These are phyloP conservation scores for Mesaphorura yosii DNA, from an alignment of 1,140 invertebrate genomes.

Conservation along the genomic window DNA sequence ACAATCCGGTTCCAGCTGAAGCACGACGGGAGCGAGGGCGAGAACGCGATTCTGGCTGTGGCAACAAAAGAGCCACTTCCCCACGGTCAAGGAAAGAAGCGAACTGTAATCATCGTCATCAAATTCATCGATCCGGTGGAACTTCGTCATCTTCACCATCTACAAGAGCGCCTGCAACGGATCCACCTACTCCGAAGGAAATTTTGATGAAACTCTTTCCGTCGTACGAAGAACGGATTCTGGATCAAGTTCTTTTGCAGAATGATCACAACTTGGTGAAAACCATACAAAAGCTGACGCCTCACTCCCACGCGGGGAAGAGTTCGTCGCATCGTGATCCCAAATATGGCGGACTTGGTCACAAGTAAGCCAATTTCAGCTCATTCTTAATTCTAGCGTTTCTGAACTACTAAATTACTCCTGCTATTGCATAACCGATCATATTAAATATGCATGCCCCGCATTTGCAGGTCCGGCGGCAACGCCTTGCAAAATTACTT, in stretches of 20 bases:
- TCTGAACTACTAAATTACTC: not conserved
- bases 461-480: slow-evolving; percentile 23
- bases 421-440: not conserved
- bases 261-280: slow-evolving; percentile 31
- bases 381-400: not conserved
- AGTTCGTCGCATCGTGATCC: not conserved
- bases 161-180: not conserved
- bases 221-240: slow-evolving; percentile 22
- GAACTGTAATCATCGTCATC: not conserved
- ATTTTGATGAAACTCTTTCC: slow-evolving; percentile 29
- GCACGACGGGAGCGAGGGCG: no score
- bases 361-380: slow-evolving; percentile 16
- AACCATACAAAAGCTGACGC: slow-evolving; percentile 30
- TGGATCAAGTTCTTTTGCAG: slow-evolving; percentile 27
- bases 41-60: no score
- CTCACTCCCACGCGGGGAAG: not conserved
- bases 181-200: slow-evolving; percentile 23
- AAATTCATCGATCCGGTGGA: not conserved
- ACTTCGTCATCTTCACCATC: not conserved
- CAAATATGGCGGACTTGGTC: not conserved
- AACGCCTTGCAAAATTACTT: slow-evolving; percentile 30
- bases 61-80: no score
- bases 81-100: not conserved
- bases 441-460: no score
- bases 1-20: not conserved